Base-by-base conservation (phyloP, 2,888 invertebrate genomes). In the Melipona bicolor region DNA sequence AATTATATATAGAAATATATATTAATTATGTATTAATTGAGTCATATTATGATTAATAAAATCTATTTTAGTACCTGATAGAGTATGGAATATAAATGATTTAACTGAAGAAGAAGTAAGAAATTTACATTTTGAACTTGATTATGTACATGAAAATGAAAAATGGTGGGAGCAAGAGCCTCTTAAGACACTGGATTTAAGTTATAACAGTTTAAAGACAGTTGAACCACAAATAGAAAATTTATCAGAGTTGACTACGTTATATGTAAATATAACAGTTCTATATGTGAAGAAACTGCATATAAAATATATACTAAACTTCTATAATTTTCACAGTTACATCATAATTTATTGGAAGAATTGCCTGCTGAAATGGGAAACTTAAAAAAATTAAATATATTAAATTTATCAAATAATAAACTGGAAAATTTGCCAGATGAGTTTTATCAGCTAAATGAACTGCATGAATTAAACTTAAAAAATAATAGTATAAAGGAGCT, bases 81-180 rank as follows among this genome's bases (percentile, higher is more conserved):
- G 96, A 95, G 95, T 97, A 83, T 97, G 97, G 96, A 96, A 96
- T 89, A 96, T 97, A 91, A 96, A 97, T 92, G 96, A 97, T 87
- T 94, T 96, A 81, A 96, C 96, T 84, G 96, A 96, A 78, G 96
- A 96, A 24, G 96, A 96, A 81, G 95, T 96, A 32, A 90, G 89
- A 71, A 83, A 93, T 62, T 84, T 94, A 88, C 96, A 96, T 68
- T 95, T 95, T 13, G 95, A 95, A 86, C 94, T 96, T 69, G 96
- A 97, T 92, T 96, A 96, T 89, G 94, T 95, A 78, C 95, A 96
- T 72, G 95, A 96, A 61, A 95, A 96, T 70, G 96, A 96, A 87
- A 96, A 95, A 86, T 98, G 98, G 98, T 98, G 98, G 98, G 97
- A 97, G 93, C 96, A 97, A 91, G 96, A 97, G 90, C 97, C 97